Conservation (phyloP, 2,113 vertebrate genomes). For the Geococcyx californianus region DNA sequence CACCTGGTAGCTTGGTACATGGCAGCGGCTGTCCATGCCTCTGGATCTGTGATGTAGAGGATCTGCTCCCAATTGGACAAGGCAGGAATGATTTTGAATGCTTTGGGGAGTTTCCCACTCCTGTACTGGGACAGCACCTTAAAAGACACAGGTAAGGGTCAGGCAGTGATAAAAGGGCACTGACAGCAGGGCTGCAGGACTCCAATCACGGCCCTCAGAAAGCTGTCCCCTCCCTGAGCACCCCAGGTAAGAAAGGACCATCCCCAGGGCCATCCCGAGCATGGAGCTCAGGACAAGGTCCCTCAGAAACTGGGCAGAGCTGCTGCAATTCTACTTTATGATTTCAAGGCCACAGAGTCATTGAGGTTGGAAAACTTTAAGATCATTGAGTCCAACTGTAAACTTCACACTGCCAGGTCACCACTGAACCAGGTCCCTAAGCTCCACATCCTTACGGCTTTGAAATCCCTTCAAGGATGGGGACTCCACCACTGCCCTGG, state of each 20-base stretch:
- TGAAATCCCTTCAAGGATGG: too few species aligned
- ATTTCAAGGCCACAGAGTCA: too few species aligned
- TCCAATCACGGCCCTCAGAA: rapidly evolving
- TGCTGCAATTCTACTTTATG: too few species aligned
- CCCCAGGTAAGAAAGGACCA: not conserved
- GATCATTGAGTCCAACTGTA: too few species aligned
- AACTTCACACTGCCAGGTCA: too few species aligned
- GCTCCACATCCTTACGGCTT: too few species aligned
- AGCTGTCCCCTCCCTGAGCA: not conserved
- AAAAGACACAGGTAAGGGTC: not conserved
- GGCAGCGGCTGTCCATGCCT: slow-evolving; percentile 92
- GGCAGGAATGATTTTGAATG: slow-evolving; percentile 95
- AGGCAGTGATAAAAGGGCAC: rapidly evolving
- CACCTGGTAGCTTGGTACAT: slow-evolving; percentile 98
- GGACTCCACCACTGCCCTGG: too few species aligned
- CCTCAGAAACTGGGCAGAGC: too few species aligned
- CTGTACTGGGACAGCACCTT: slow-evolving; percentile 94
- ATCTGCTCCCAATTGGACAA: slow-evolving; percentile 98
- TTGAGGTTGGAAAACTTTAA: too few species aligned
- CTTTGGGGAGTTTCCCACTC: slow-evolving; percentile 95
- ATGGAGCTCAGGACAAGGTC: rapidly evolving
- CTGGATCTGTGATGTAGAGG: slow-evolving; percentile 93
- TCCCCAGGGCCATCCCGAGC: not conserved
- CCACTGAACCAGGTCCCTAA: too few species aligned
- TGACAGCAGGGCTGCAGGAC: not conserved